Percentiles rank a stretch among this genome's conserved stretches.
These are phyloP conservation scores for Cephus pygmeus DNA, from an alignment of 2,888 invertebrate species.

Conservation along the genomic window DNA sequence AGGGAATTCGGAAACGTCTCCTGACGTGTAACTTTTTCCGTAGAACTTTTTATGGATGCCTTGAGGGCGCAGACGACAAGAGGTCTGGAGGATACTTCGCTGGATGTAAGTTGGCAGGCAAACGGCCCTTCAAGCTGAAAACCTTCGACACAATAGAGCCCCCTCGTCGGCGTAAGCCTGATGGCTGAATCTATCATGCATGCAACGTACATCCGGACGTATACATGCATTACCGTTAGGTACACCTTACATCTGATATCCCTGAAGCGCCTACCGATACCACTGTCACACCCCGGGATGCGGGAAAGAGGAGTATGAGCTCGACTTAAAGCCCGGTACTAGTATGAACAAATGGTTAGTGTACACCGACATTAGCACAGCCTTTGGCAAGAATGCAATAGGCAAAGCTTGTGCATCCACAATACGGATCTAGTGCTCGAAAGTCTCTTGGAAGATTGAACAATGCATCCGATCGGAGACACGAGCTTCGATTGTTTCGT, in stretches of 20 bases:
- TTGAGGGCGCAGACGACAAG: slow-evolving; percentile 8
- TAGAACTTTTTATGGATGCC: background rate
- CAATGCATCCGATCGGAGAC: too few relatives aligned
- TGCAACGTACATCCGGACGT: background rate
- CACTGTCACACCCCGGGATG: background rate
- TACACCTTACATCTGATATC: background rate
- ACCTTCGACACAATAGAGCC: slow-evolving; percentile 9
- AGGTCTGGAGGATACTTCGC: background rate
- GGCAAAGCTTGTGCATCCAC: background rate
- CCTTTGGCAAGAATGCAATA: background rate
- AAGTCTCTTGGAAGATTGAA: too few relatives aligned
- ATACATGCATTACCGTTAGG: background rate
- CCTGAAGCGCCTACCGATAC: background rate
- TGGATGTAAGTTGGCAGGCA: background rate
- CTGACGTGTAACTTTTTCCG: background rate
- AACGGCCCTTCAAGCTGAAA: slow-evolving; percentile 2
- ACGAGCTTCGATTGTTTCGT: background rate
- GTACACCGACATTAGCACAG: background rate
- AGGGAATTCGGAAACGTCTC: background rate
- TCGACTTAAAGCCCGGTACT: background rate
- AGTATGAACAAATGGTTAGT: background rate
- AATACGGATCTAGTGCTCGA: background rate
- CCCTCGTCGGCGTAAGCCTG: background rate
- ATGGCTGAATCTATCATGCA: slow-evolving; percentile 11
- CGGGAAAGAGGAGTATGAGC: background rate